phyloP scores from a whole-genome alignment of 92 coral and sea anemone species.

The Actinernus sp. region DNA sequence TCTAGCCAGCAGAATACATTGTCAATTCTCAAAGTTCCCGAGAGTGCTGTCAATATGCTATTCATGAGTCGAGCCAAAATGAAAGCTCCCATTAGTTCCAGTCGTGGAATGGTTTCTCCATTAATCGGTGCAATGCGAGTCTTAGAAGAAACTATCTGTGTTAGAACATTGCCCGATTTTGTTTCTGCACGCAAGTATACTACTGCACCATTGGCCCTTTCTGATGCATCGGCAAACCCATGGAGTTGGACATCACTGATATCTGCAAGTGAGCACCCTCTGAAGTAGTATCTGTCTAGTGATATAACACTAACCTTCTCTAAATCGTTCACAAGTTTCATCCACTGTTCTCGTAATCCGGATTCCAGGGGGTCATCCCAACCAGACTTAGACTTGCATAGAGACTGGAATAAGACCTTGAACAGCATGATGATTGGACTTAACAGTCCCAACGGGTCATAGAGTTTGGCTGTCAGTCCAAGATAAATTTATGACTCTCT shows the following conservation, averaged over 20 bases:
- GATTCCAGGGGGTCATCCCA: neutral
- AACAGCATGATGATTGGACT: neutral
- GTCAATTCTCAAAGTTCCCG: constrained; percentile 37
- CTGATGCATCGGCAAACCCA: constrained; percentile 66
- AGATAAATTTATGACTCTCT: neutral
- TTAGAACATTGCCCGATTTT: constrained; percentile 12
- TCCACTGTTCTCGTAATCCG: neutral
- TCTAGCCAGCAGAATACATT: constrained; percentile 53
- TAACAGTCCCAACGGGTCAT: neutral
- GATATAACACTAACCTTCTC: neutral
- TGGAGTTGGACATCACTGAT: constrained; percentile 25
- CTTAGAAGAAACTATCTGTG: constrained; percentile 26
- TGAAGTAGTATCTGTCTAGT: neutral
- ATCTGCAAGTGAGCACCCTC: neutral
- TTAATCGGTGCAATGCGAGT: constrained; percentile 37
- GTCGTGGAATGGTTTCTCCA: constrained; percentile 58
- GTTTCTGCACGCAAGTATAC: constrained; percentile 44
- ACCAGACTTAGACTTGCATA: neutral
- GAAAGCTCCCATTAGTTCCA: constrained; percentile 43
- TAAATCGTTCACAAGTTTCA: neutral
- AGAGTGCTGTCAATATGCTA: constrained; percentile 35
- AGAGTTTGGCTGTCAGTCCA: neutral
- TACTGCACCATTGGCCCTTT: no score
- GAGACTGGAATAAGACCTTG: neutral
- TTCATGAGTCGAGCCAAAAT: constrained; percentile 47